Percentiles rank a stretch among this genome's conserved stretches.
Evolutionary conservation across 2,888 invertebrate genomes (phyloP).

Genomic region (Lycophotia porphyrea): DNA sequence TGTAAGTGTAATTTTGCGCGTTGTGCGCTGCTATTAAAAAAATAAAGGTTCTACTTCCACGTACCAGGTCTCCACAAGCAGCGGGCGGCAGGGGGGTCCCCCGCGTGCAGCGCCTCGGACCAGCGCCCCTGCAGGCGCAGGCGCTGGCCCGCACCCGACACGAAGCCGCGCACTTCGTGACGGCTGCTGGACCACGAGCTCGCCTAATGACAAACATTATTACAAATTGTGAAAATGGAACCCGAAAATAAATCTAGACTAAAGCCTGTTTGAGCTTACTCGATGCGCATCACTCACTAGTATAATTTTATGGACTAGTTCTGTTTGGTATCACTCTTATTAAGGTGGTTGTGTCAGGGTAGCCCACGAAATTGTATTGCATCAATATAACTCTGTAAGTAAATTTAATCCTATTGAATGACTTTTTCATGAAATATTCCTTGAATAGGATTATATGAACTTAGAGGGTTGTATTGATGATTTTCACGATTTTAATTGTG

Average conservation of each 20-base stretch:
- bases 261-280: neutral
- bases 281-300: neutral
- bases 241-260: neutral
- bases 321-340: neutral
- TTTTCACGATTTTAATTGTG: no score
- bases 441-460: no score
- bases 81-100: conserved; percentile 92
- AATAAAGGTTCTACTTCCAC: neutral
- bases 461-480: no score
- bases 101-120: conserved; percentile 95
- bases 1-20: neutral
- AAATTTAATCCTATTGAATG: no score
- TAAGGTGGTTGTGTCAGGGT: no score
- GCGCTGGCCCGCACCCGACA: conserved; percentile 90
- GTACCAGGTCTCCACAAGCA: conserved; percentile 95
- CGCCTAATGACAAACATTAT: conserved; percentile 85
- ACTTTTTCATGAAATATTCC: no score
- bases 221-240: neutral
- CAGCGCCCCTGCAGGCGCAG: conserved; percentile 93
- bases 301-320: neutral
- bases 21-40: neutral
- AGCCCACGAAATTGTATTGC: no score
- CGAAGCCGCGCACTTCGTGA: conserved; percentile 94
- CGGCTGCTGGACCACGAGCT: conserved; percentile 94
- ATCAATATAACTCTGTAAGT: no score